Percentiles rank a stretch among this genome's conserved stretches.
These are phyloP conservation scores for Gobius niger DNA, from an alignment of 2,113 vertebrate species.

Conservation along the genomic window DNA sequence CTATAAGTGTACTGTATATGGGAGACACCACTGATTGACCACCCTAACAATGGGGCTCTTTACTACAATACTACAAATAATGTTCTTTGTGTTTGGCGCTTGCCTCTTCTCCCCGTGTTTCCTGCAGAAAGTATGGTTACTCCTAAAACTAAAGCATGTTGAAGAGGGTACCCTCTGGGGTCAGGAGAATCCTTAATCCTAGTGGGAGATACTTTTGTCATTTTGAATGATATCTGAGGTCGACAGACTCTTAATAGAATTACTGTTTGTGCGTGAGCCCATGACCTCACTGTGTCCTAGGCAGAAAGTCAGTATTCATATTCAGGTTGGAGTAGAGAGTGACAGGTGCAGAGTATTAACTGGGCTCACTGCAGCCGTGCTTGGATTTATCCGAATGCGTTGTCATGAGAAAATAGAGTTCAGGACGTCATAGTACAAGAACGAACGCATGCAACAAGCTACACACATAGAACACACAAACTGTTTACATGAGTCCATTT, in stretches of 20 bases:
- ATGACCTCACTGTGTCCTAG: constrained; percentile 62
- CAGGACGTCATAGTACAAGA: constrained; percentile 40
- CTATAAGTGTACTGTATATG: no score
- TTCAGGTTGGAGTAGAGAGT: constrained; percentile 33
- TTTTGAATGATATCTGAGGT: not conserved
- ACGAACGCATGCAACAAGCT: constrained; percentile 49
- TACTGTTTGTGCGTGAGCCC: not conserved
- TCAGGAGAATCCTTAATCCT: no score
- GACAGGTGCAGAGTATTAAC: constrained; percentile 73
- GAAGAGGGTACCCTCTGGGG: no score
- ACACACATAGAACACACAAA: constrained; percentile 15
- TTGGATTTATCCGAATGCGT: constrained; percentile 55
- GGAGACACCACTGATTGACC: no score
- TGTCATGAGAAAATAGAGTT: constrained; percentile 60
- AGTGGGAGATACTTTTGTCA: no score
- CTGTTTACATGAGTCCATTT: constrained; percentile 8
- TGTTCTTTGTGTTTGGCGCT: no score
- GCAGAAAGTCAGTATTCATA: constrained; percentile 14
- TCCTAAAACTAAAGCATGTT: no score
- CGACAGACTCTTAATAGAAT: not conserved
- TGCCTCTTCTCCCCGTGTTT: no score
- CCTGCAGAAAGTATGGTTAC: no score
- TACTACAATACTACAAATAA: no score
- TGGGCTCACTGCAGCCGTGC: constrained; percentile 42
- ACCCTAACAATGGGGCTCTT: no score